These are phyloP conservation scores for Aselliscus stoliczkanus DNA, from an alignment of 2,797 vertebrate species.

Conservation along the genomic window DNA sequence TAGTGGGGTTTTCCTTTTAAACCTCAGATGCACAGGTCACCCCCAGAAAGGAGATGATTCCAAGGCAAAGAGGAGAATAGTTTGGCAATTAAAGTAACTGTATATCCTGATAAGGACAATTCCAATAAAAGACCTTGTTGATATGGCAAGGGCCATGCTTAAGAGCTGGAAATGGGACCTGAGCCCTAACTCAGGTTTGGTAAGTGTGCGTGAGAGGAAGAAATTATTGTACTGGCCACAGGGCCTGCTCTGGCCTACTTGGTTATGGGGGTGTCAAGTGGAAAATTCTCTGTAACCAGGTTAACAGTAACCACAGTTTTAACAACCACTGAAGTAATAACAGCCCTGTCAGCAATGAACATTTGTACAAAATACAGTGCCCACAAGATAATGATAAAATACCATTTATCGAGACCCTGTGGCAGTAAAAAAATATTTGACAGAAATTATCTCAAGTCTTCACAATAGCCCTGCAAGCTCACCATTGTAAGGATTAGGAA, in stretches of 20 bases:
- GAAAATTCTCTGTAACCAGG: conserved; percentile 76
- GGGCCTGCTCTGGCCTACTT: conserved; percentile 11
- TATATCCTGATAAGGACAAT: neutral
- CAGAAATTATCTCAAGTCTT: neutral
- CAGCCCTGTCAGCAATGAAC: neutral
- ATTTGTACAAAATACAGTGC: neutral
- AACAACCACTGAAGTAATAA: conserved; percentile 53
- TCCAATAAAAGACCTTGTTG: neutral
- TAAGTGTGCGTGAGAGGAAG: conserved; percentile 30
- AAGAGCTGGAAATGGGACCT: neutral
- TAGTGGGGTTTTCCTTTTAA: neutral
- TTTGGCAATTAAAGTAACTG: neutral
- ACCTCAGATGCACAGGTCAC: neutral
- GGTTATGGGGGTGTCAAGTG: conserved; percentile 60
- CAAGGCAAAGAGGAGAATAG: neutral
- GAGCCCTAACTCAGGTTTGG: neutral
- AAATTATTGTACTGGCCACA: conserved; percentile 43
- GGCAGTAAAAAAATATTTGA: neutral
- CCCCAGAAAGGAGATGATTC: neutral
- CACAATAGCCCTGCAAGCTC: neutral
- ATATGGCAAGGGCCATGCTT: neutral
- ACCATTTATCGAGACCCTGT: neutral
- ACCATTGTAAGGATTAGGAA: neutral
- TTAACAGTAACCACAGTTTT: conserved; percentile 71
- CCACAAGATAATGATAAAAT: neutral